Percentiles rank a stretch among this genome's conserved stretches.
Evolutionary conservation across 1,140 invertebrate genomes (phyloP).

Genomic region (Rhyzopertha dominica): DNA sequence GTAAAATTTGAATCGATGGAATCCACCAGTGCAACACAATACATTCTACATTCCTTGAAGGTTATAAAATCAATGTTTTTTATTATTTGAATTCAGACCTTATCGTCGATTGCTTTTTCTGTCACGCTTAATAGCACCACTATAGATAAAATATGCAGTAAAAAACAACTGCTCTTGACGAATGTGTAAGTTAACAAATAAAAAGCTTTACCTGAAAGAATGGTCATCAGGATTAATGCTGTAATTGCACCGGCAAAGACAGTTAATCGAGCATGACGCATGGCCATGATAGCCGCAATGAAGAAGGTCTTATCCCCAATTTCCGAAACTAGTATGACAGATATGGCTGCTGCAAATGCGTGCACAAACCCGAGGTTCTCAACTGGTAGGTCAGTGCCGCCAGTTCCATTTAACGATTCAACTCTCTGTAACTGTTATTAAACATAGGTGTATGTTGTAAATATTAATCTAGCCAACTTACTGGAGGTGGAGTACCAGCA

Average conservation of each 20-base stretch:
- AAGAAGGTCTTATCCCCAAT: conserved; percentile 99
- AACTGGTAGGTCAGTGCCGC: conserved; percentile 3
- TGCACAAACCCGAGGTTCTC: conserved; percentile 76
- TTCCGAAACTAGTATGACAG: conserved; percentile 96
- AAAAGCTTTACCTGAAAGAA: conserved; percentile 70
- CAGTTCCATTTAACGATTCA: conserved; percentile 1
- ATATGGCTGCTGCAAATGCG: conserved; percentile 90
- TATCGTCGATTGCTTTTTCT: not conserved
- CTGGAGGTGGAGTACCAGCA: not conserved
- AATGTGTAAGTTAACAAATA: too few species aligned
- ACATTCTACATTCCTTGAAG: too few species aligned
- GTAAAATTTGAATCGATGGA: too few species aligned
- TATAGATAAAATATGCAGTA: too few species aligned
- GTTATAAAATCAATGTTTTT: too few species aligned
- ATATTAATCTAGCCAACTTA: conserved; percentile 1
- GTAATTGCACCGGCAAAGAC: conserved; percentile 92
- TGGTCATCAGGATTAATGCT: conserved; percentile 91
- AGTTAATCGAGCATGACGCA: conserved; percentile 89
- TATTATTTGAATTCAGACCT: not conserved
- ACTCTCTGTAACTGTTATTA: not conserved
- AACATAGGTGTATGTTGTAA: not conserved
- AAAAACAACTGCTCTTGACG: too few species aligned
- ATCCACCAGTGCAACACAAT: too few species aligned
- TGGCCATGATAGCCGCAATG: conserved; percentile 99
- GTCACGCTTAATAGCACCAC: too few species aligned